Base-by-base conservation (phyloP, 2,888 invertebrate species). In the Acanthosoma haemorrhoidale region DNA sequence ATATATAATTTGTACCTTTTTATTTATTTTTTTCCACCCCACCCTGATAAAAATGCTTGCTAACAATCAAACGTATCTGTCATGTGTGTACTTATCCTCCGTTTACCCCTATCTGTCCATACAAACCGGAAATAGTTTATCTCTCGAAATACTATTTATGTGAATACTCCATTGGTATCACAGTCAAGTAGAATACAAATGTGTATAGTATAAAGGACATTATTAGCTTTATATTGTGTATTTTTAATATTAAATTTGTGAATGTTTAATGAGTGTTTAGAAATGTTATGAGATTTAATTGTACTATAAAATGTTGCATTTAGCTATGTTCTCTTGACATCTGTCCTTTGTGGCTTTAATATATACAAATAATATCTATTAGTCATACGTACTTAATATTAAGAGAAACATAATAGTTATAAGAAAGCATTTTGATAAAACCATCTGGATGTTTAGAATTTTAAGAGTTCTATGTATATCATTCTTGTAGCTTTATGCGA, bases 51-150 rank as follows among this genome's bases (percentile, higher is more conserved):
- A 43, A 63, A 68, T 67, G 69, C 71, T 71, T 70, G 34, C 63
- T 67, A 67, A 73, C 73, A 73, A 73, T 73, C 73, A 73, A 73
- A 73, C 73, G 73, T 73, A 73, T 67, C 67, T 51, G 34, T 67
- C 67, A 67, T 67, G 57, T 67, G 67, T 67, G 67, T 67, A 67
- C 67, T 67, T 32, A 64, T n/a, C 39, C 63, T 38, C 36, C 39
- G 39, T 63, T 41, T 41, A 64, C 39, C 21, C 29, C 59, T 29
- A 3, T 59, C 25, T 51, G 21, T 13, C 9, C 29, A 25, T 51
- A 25, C 29, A 51, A 51, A 25, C 51, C 25, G 51, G 29, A 51
- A 51, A 25, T n/a, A 21, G 21, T 51, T 51, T 51, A 64, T 38
- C 25, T 38, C 25, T 64, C 43, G n/a, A n/a, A n/a, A 64, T 32